Evolutionary conservation across 2,888 invertebrate species (phyloP), one percentile per base, ranked within the genome.

Genomic region (Xanthia icteritia): DNA sequence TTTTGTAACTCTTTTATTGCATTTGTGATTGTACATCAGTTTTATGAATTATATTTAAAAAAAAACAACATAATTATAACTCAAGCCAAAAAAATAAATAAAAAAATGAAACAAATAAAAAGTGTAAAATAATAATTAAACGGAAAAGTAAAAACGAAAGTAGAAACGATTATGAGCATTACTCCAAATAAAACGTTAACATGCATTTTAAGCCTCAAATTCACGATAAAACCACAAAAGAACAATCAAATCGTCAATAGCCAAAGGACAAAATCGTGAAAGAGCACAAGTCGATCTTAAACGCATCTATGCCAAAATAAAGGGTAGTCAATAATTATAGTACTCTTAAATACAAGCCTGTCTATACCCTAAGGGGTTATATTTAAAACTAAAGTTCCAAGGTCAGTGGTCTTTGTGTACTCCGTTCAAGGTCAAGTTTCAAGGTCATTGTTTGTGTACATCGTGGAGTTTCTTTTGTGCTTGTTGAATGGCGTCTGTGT

Each of bases 381-480:
- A 67, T 82, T 79, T 72, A 72, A 70, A 82, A 79, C 68, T 75
- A 15, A 70, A 79, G 64, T 67, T 73, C 27, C 66, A 84, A 84
- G 85, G 85, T 79, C 72, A 69, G 15, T 31, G 63, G 64, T 69
- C 73, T 71, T 64, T 65, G 65, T 79, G 23, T 36, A 31, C 65
- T 17, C 20, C 5, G 11, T 27, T 45, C 65, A 84, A 79, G 72
- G 65, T 66, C 60, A 54, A 66, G 15, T 78, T 72, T 27, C 63
- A 84, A 79, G 69, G 84, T 82, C 69, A 71, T 39, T 60, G 64
- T 70, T 80, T 83, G 70, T 80, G 45, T 73, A 73, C 58, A 76
- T 54, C 23, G 80, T 11, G 39, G 63, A 83, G 51, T 70, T 69
- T 76, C 61, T 76, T 73, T 83, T 83, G 83, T 82, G 80, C 42